Conservation (phyloP, 1,140 invertebrate species). For the Radopholus similis region DNA sequence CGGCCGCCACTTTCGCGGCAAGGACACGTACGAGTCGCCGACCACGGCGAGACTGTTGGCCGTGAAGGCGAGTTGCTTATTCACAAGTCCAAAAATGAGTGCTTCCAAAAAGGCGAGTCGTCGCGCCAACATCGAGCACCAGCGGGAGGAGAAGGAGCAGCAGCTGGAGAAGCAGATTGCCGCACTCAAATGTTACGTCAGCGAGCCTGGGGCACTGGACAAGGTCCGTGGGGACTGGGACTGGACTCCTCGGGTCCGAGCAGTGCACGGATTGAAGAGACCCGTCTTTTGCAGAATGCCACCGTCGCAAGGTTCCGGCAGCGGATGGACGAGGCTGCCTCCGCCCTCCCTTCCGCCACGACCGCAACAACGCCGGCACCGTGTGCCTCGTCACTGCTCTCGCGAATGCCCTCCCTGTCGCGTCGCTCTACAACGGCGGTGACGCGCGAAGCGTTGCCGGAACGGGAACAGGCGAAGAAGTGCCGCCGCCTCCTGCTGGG, state of each 20-base stretch:
- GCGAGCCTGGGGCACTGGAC: constrained; percentile 15
- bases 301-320: constrained; percentile 16
- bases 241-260: not conserved
- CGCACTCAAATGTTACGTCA: constrained; percentile 12
- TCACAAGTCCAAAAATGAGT: not conserved
- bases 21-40: not conserved
- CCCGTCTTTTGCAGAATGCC: constrained; percentile 2
- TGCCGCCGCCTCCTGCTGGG: not conserved
- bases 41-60: not conserved
- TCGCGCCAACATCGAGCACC: not conserved
- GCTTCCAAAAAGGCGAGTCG: not conserved
- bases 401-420: constrained; percentile 11
- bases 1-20: not conserved
- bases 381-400: not conserved
- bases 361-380: not conserved
- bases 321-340: constrained; percentile 4
- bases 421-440: constrained; percentile 4
- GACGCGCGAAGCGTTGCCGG: not conserved
- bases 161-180: constrained; percentile 15
- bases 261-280: not conserved
- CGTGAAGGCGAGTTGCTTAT: not conserved
- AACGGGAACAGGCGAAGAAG: not conserved
- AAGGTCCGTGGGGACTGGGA: not conserved
- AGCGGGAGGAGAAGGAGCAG: not conserved
- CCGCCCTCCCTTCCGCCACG: not conserved